Evolutionary conservation across 2,797 vertebrate genomes (phyloP), one percentile per base, ranked within the genome.

Genomic region (Simalia tracyae): DNA sequence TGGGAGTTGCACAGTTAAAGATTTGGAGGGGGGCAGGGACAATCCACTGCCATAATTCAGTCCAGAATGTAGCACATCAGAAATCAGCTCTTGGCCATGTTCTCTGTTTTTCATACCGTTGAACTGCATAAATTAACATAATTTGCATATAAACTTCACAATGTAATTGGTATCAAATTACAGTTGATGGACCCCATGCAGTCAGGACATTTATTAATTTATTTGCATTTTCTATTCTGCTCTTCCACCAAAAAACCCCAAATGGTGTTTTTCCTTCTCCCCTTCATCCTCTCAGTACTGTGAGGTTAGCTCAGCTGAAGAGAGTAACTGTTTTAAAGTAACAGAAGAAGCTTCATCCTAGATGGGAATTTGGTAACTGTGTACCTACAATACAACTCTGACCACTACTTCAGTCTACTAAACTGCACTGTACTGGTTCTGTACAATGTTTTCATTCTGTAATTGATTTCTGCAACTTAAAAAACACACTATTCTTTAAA

Each of bases 21-120:
- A 86, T 54, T 54, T 54, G 14, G 66, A 12, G 88, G 93, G 91
- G 89, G 88, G 87, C 88, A 95, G 59, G 36, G 72, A 46, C 0
- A 0, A 64, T 91, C 93, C 2, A 0, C 91, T 94, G 93, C 86
- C 88, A 31, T 0, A 0, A 87, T 91, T 94, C 12, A 50, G 15
- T 59, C 26, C 28, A 68, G 50, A 92, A 86, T 50, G 8, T 50
- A 64, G 14, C 17, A 36, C 63, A 68, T 60, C n/a, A 92, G 36
- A 86, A 90, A 36, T 54, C 36, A 92, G 46, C 22, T n/a, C 26
- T 61, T 50, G 60, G 64, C 57, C 31, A 46, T 46, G 72, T 46
- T 81, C 36, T 46, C 19, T n/a, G 42, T 19, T 50, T 84, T 86
- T 81, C 12, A 14, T 64, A 88, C 81, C 24, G 64, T 92, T 66